Evolutionary conservation across 2,113 vertebrate genomes (phyloP), one percentile per base, ranked within the genome.

Genomic region (Amia ocellicauda): DNA sequence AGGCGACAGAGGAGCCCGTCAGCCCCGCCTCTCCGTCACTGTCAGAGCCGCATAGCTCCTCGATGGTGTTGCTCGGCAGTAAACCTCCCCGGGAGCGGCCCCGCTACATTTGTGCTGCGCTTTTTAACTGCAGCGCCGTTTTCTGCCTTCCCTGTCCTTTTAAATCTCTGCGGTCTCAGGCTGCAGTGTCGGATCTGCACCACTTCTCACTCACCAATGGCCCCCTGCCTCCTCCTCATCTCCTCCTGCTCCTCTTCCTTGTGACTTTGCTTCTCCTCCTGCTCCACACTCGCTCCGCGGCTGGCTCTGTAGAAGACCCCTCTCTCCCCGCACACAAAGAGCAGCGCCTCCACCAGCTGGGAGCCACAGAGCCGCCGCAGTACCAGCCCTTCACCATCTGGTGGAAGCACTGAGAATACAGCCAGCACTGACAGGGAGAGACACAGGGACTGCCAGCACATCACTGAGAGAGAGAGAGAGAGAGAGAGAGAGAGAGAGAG

Each of bases 261-360:
- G n/a, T n/a, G n/a, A n/a, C n/a, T n/a, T n/a, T 47, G 7, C 16
- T 14, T 3, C 43, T 3, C 13, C 13, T n/a, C 17, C 13, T 4
- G 43, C 16, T 4, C 17, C 16, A 8, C 16, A 16, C 13, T 47
- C 17, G 3, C 43, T 17, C 17, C 17, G 14, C 17, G 16, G 17
- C 43, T 47, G 8, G 13, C 3, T 47, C 58, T 64, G 58, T 76
- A 75, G 66, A 75, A 78, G 27, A 83, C 57, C 0, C 80, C 80
- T 56, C 67, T 75, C 7, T 72, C 68, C 26, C 79, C 76, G 42
- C 76, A 82, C 42, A 79, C 72, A 4, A 73, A 52, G 9, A 74
- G 64, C 24, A 81, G 69, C 22, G 74, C 66, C 2, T 84, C 71
- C 41, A 83, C 71, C 16, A 81, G 72, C 20, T 80, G 72, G 3